Conservation (phyloP, 2,113 vertebrate species). For the Prolemur simus region DNA sequence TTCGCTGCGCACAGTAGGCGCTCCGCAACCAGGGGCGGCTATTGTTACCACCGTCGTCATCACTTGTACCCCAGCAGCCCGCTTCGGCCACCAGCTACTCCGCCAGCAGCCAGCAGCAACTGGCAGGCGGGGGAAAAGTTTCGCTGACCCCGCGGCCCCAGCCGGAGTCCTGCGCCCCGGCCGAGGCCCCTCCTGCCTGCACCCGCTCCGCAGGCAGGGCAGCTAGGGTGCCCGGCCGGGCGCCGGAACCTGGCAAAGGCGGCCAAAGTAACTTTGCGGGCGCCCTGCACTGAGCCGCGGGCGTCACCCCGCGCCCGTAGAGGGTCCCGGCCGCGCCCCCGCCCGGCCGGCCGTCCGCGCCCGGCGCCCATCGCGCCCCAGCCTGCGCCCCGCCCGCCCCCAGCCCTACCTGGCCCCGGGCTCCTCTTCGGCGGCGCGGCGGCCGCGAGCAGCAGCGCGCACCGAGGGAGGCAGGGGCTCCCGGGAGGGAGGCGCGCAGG, state of each 20-base stretch:
- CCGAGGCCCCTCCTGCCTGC: not conserved
- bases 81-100: not conserved
- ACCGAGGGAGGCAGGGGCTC: conserved; percentile 55
- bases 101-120: not conserved
- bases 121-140: conserved; percentile 68
- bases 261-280: conserved; percentile 72
- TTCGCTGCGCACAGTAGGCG: conserved; percentile 51
- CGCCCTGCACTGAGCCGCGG: conserved; percentile 39
- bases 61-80: not conserved
- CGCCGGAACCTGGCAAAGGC: not conserved
- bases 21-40: not conserved
- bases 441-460: conserved; percentile 66
- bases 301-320: not conserved
- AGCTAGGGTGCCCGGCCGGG: not conserved
- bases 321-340: conserved; percentile 43
- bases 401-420: conserved; percentile 70
- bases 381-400: not conserved
- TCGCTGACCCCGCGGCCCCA: conserved; percentile 64
- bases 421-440: conserved; percentile 63
- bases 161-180: not conserved
- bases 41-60: not conserved
- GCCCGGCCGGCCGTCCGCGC: not conserved
- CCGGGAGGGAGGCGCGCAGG: conserved; percentile 36
- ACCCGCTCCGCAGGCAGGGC: not conserved
- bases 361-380: not conserved